These are phyloP conservation scores for Triplophysa tibetana DNA, from an alignment of 2,113 vertebrate genomes.

Conservation along the genomic window DNA sequence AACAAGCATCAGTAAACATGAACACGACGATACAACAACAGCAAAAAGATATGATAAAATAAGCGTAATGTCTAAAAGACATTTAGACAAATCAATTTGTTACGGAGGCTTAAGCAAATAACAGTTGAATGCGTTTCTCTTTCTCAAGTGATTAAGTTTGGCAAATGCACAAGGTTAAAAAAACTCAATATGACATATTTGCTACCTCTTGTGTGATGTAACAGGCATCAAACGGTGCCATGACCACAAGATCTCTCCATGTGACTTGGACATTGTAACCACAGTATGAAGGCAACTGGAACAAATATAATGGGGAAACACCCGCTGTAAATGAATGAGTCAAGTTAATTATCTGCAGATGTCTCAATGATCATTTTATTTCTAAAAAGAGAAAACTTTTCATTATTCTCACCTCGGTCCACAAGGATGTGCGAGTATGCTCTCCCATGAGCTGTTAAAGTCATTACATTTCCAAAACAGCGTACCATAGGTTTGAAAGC, in stretches of 20 bases:
- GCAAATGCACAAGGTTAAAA: too few species aligned
- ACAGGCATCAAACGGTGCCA: conserved; percentile 70
- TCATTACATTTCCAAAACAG: conserved; percentile 65
- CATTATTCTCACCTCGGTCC: conserved; percentile 61
- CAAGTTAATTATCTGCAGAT: neutral
- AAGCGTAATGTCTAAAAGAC: too few species aligned
- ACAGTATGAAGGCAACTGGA: conserved; percentile 68
- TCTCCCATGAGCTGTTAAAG: conserved; percentile 63
- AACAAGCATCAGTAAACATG: too few species aligned
- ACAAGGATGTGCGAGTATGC: conserved; percentile 65
- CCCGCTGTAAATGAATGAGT: conserved; percentile 55
- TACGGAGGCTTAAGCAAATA: too few species aligned
- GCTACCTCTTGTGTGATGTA: conserved; percentile 70
- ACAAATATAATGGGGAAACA: conserved; percentile 63
- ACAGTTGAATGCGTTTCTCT: too few species aligned
- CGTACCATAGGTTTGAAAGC: conserved; percentile 62
- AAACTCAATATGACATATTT: neutral
- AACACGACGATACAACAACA: too few species aligned
- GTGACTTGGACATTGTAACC: conserved; percentile 64
- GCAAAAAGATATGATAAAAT: too few species aligned
- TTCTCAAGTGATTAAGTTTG: too few species aligned
- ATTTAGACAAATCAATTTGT: too few species aligned
- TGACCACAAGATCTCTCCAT: conserved; percentile 62
- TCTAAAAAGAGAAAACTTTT: too few species aligned
- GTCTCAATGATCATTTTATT: too few species aligned